Evolutionary conservation across 2,113 vertebrate species (phyloP).

Genomic region (Dromaius novaehollandiae): DNA sequence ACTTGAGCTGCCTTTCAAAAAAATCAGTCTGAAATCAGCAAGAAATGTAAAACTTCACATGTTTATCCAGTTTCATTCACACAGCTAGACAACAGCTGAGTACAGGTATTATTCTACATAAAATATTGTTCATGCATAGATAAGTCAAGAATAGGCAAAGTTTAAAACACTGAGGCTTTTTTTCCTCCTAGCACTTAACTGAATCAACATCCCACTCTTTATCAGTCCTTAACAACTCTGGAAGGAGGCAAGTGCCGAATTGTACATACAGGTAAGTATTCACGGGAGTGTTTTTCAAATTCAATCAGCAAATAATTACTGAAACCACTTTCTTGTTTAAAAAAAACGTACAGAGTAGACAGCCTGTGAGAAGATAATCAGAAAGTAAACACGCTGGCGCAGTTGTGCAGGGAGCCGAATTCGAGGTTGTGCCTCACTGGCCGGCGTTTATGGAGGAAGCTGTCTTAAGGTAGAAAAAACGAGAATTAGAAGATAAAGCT

Average conservation of each 20-base stretch:
- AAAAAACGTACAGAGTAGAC: neutral
- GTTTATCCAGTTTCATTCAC: slow-evolving; percentile 23
- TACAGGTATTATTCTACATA: neutral
- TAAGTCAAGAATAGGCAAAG: neutral
- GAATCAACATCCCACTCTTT: neutral
- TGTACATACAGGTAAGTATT: neutral
- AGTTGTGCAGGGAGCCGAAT: neutral
- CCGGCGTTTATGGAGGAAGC: neutral
- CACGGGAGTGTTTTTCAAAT: neutral
- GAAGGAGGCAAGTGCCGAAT: neutral
- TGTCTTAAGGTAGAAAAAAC: neutral
- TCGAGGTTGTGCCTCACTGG: neutral
- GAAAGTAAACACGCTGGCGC: neutral
- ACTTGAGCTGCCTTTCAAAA: slow-evolving; percentile 2
- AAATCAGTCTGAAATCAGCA: neutral
- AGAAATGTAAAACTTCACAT: neutral
- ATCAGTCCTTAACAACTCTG: neutral
- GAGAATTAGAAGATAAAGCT: neutral
- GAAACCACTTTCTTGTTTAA: neutral
- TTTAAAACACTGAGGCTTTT: neutral
- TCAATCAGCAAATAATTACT: neutral
- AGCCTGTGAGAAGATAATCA: neutral
- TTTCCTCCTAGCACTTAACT: neutral
- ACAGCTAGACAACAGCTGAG: neutral
- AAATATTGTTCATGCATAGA: neutral